phyloP scores from a whole-genome alignment of 1,140 invertebrate species.

The Ephestia elutella region DNA sequence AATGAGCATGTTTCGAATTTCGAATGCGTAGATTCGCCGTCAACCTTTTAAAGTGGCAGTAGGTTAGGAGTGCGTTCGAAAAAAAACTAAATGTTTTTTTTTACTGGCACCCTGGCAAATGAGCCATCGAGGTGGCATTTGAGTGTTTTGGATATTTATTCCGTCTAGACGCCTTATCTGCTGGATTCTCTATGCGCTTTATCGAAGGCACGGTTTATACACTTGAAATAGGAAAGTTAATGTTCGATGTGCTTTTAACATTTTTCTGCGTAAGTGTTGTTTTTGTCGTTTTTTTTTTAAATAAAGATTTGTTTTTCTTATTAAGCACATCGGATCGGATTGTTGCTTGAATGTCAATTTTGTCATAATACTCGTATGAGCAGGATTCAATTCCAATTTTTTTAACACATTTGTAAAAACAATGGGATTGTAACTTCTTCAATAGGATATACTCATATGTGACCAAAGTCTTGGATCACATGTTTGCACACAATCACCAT shows the following conservation, averaged over 20 bases:
- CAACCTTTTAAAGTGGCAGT: slow-evolving; percentile 63
- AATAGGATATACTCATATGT: not conserved
- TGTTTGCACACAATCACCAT: not conserved
- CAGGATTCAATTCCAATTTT: no score
- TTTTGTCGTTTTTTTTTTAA: not conserved
- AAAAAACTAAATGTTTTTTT: slow-evolving; percentile 51
- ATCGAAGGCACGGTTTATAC: slow-evolving; percentile 66
- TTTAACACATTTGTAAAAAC: no score
- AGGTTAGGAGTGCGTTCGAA: slow-evolving; percentile 46
- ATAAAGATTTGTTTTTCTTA: not conserved
- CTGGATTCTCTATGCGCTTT: slow-evolving; percentile 51
- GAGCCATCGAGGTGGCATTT: slow-evolving; percentile 65
- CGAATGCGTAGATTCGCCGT: slow-evolving; percentile 65
- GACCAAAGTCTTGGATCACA: not conserved
- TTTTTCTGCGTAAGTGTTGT: slow-evolving; percentile 6
- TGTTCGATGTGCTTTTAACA: slow-evolving; percentile 27
- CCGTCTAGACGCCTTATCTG: slow-evolving; percentile 67
- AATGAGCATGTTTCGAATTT: slow-evolving; percentile 47
- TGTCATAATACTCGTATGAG: no score
- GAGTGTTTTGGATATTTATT: slow-evolving; percentile 64
- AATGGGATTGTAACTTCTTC: no score
- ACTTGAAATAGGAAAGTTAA: slow-evolving; percentile 41
- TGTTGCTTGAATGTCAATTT: no score
- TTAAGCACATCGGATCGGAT: no score
- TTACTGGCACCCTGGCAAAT: slow-evolving; percentile 58